Conservation (phyloP, 1,140 invertebrate genomes). For the Drosophila fuyamai region DNA sequence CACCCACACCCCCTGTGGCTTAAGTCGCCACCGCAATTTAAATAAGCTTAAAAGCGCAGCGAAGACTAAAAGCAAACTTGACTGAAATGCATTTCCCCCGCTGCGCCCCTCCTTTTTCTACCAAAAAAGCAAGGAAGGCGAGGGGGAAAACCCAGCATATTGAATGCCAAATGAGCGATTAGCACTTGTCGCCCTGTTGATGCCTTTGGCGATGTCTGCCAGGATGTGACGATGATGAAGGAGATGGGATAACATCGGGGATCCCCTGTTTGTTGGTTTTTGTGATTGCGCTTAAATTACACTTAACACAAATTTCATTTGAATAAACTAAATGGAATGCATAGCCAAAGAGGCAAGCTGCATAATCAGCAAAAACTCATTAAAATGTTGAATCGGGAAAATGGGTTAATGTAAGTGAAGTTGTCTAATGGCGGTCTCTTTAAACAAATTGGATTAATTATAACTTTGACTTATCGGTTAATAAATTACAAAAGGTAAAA, state of each 20-base stretch:
- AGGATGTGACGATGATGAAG: conserved; percentile 35
- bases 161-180: conserved; percentile 74
- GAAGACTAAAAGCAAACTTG: conserved; percentile 66
- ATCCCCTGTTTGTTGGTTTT: conserved; percentile 29
- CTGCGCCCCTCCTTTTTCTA: neutral
- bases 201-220: conserved; percentile 36
- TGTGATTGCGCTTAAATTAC: conserved; percentile 58
- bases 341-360: conserved; percentile 2
- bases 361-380: conserved; percentile 26
- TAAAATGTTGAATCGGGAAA: conserved; percentile 26
- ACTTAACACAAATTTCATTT: conserved; percentile 57
- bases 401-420: conserved; percentile 2
- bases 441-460: neutral
- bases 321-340: conserved; percentile 50
- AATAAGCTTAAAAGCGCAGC: conserved; percentile 70
- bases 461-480: no score
- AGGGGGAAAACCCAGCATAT: conserved; percentile 37
- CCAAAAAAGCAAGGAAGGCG: neutral
- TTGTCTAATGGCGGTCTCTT: neutral
- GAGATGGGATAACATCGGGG: neutral
- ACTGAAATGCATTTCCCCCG: conserved; percentile 51
- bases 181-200: conserved; percentile 54
- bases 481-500: no score
- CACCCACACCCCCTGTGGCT: conserved; percentile 4
- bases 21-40: conserved; percentile 49